A percentile compares a stretch with the other conserved stretches of the same genome.
Conservation (phyloP, 2,888 invertebrate species). For the Hofmannophila pseudospretella region DNA sequence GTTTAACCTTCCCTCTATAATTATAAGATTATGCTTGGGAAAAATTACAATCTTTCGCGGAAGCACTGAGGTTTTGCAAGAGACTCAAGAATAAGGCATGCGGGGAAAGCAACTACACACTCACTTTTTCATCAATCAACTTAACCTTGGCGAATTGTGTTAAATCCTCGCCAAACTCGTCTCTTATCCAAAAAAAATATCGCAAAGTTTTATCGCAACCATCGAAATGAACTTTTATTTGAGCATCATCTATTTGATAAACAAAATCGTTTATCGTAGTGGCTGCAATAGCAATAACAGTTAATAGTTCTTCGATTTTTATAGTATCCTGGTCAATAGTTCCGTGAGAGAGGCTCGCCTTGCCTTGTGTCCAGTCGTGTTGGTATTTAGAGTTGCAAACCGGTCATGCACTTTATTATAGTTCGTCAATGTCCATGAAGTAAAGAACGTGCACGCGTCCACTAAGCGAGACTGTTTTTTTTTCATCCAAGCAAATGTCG, state of each 20-base stretch:
- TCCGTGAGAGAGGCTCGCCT: conserved; percentile 15
- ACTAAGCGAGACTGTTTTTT: no score
- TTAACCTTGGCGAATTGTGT: conserved; percentile 1
- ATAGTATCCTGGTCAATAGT: conserved; percentile 14
- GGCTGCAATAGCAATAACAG: conserved; percentile 7
- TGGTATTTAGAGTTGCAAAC: conserved; percentile 9
- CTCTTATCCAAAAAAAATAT: neutral
- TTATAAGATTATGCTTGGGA: conserved; percentile 12
- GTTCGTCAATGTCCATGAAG: no score
- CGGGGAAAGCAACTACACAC: conserved; percentile 14
- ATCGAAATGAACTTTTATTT: neutral
- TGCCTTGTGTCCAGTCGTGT: conserved; percentile 10
- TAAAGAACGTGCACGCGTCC: no score
- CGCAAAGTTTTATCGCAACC: neutral
- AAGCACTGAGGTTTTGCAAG: conserved; percentile 19
- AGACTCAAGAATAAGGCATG: conserved; percentile 10
- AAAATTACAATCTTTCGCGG: conserved; percentile 14
- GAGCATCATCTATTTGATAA: neutral
- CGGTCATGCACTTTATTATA: conserved; percentile 3
- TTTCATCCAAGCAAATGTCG: conserved; percentile 1
- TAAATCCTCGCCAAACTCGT: neutral
- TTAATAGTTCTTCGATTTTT: conserved; percentile 5
- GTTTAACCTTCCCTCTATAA: conserved; percentile 9
- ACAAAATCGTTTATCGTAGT: neutral
- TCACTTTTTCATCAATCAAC: neutral